Conservation (phyloP, 2,113 vertebrate species). For the Eubucco bourcierii region DNA sequence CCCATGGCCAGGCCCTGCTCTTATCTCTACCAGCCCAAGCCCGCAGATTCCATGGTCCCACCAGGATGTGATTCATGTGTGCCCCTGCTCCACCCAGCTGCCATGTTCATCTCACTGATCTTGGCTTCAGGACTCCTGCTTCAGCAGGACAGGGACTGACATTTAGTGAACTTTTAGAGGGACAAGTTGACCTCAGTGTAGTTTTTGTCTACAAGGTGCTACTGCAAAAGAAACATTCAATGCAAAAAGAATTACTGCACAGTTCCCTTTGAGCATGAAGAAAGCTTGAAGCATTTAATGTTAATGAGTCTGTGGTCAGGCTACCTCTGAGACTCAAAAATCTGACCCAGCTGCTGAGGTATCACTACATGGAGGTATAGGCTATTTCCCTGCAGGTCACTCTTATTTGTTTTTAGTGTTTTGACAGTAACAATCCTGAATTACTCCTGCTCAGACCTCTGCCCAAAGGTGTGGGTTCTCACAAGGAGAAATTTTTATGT, state of each 20-base stretch:
- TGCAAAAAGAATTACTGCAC: neutral
- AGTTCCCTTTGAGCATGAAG: neutral
- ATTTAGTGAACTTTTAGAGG: neutral
- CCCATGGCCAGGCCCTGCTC: neutral
- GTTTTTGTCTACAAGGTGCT: neutral
- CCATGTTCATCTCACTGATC: neutral
- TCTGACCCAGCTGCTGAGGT: neutral
- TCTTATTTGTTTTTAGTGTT: neutral
- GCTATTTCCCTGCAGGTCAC: neutral
- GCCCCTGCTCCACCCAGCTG: constrained; percentile 56
- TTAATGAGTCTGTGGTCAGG: neutral
- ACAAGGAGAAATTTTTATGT: neutral
- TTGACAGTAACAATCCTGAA: neutral
- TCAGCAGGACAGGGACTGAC: neutral
- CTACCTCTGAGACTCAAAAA: neutral
- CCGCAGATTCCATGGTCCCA: constrained; percentile 12
- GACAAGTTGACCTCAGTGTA: neutral
- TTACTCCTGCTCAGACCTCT: neutral
- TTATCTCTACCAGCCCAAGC: constrained; percentile 40
- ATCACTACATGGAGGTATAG: fast-evolving
- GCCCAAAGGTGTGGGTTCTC: neutral
- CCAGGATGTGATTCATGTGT: constrained; percentile 61
- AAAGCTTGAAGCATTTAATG: neutral
- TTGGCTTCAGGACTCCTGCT: neutral
- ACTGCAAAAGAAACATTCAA: neutral